A percentile compares a stretch with the other conserved stretches of the same genome.
Conservation (phyloP, 2,797 vertebrate species). For the Macropodus opercularis region DNA sequence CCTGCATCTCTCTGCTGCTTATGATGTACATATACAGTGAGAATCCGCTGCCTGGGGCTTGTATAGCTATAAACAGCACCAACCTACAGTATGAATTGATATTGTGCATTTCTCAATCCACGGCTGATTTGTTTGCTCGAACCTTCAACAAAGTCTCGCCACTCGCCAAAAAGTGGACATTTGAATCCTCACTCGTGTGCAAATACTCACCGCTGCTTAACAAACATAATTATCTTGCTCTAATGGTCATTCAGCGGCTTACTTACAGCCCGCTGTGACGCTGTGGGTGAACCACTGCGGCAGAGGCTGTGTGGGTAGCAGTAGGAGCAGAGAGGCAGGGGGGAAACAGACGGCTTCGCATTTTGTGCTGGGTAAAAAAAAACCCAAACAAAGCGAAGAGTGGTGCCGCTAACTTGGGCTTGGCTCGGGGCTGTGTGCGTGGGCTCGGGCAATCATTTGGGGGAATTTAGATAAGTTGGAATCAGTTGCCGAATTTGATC, state of each 20-base stretch:
- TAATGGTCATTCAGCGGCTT: constrained; percentile 47
- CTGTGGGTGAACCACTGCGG: constrained; percentile 53
- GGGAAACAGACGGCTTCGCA: constrained; percentile 23
- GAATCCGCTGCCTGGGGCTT: constrained; percentile 1
- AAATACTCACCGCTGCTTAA: constrained; percentile 23
- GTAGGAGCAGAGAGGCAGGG: constrained; percentile 35
- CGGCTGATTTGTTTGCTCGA: background rate
- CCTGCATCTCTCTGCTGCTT: background rate
- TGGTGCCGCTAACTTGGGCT: constrained; percentile 12
- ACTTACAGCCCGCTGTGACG: constrained; percentile 46
- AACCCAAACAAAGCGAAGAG: background rate
- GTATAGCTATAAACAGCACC: background rate
- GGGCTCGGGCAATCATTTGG: constrained; percentile 28
- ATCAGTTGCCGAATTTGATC: constrained; percentile 52
- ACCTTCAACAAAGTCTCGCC: background rate
- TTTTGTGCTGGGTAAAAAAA: background rate
- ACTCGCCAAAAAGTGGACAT: constrained; percentile 9
- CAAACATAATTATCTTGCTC: constrained; percentile 51
- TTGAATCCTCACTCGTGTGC: constrained; percentile 10
- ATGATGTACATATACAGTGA: background rate
- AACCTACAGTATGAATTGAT: constrained; percentile 5
- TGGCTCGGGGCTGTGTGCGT: constrained; percentile 29
- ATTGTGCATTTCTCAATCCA: background rate
- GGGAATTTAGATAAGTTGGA: constrained; percentile 47
- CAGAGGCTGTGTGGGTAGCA: constrained; percentile 45